These are phyloP conservation scores for Nymphalis c-album DNA, from an alignment of 2,888 invertebrate species.

Conservation along the genomic window DNA sequence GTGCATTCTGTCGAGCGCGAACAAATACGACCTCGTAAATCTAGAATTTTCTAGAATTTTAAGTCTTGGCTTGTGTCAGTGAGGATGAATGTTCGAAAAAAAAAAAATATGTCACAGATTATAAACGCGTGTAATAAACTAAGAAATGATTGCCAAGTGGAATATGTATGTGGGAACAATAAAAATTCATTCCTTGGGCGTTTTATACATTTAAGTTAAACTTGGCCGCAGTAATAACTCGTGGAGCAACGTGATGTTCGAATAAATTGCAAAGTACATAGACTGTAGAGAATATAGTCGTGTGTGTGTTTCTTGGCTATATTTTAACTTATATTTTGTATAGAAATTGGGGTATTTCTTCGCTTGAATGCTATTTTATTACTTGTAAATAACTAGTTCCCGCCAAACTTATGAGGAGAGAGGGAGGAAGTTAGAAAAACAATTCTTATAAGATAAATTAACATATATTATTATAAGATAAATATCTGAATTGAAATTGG, in stretches of 20 bases:
- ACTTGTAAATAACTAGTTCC: too few species aligned
- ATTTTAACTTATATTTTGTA: too few species aligned
- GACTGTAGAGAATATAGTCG: not conserved
- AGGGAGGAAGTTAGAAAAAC: too few species aligned
- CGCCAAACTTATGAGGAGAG: too few species aligned
- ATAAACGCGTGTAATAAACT: slow-evolving; percentile 34
- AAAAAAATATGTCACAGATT: slow-evolving; percentile 28
- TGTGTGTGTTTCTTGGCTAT: slow-evolving; percentile 8
- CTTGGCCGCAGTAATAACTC: slow-evolving; percentile 27
- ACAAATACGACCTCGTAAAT: slow-evolving; percentile 27
- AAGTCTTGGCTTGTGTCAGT: slow-evolving; percentile 36
- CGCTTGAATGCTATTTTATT: too few species aligned
- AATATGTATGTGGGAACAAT: slow-evolving; percentile 23
- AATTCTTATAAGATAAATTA: too few species aligned
- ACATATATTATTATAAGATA: too few species aligned
- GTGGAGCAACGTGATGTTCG: too few species aligned
- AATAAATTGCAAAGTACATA: too few species aligned
- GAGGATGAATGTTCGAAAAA: slow-evolving; percentile 32
- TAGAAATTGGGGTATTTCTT: too few species aligned
- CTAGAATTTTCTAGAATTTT: slow-evolving; percentile 36
- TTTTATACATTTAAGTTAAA: slow-evolving; percentile 28
- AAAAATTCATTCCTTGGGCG: slow-evolving; percentile 26
- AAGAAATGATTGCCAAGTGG: slow-evolving; percentile 32
- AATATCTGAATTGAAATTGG: too few species aligned
- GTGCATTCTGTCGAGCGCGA: slow-evolving; percentile 16